These are phyloP conservation scores for Romanogobio albipinnatus DNA, from an alignment of 2,113 vertebrate genomes.

Conservation along the genomic window DNA sequence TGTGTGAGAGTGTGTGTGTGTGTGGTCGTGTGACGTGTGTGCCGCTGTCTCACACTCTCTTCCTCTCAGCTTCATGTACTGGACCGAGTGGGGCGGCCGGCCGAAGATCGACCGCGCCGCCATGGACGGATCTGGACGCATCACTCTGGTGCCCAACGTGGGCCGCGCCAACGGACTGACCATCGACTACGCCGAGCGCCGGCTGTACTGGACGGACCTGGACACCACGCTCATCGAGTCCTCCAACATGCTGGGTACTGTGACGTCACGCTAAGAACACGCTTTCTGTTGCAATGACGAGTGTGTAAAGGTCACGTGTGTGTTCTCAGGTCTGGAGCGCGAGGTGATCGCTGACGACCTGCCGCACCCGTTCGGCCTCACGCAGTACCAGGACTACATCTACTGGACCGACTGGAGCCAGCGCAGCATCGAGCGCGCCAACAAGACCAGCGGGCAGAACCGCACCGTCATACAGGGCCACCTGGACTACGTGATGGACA, in stretches of 20 bases:
- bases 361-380: constrained; percentile 94
- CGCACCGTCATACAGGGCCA: constrained; percentile 95
- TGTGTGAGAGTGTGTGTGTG: neutral
- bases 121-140: constrained; percentile 91
- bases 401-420: constrained; percentile 99
- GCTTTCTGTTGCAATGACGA: too few species aligned
- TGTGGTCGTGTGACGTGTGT: neutral
- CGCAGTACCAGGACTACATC: constrained; percentile 98
- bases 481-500: constrained; percentile 98
- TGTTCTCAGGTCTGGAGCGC: constrained; percentile 83
- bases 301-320: too few species aligned
- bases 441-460: constrained; percentile 97
- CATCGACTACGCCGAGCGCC: constrained; percentile 92
- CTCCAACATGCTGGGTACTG: constrained; percentile 92
- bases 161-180: constrained; percentile 94
- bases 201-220: constrained; percentile 96
- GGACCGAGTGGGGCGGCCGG: constrained; percentile 97
- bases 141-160: constrained; percentile 89
- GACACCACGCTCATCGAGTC: constrained; percentile 97
- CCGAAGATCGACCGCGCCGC: constrained; percentile 94
- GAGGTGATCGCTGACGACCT: constrained; percentile 96
- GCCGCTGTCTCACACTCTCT: neutral
- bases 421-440: constrained; percentile 95
- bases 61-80: constrained; percentile 90
- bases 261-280: neutral